Percentiles rank a stretch among this genome's conserved stretches.
Evolutionary conservation across 2,888 invertebrate genomes (phyloP).

Genomic region (Nephrocerus scutellatus): DNA sequence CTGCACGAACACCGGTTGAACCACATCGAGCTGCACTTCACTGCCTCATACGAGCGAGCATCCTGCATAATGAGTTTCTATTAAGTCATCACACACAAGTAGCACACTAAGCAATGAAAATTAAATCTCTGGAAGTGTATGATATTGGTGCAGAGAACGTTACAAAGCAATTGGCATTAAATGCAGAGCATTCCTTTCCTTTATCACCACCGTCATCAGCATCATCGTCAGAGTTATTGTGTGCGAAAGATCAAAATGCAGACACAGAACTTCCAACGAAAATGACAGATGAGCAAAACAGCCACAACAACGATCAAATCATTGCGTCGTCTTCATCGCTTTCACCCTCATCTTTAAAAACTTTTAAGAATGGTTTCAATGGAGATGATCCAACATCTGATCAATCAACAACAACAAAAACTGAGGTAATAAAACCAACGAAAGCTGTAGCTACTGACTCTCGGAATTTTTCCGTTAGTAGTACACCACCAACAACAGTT

Average conservation of each 20-base stretch:
- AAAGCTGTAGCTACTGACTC: slow-evolving; percentile 21
- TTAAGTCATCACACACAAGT: too few species aligned
- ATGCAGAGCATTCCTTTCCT: slow-evolving; percentile 16
- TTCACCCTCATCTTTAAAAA: slow-evolving; percentile 21
- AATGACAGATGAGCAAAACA: slow-evolving; percentile 55
- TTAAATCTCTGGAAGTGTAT: too few species aligned
- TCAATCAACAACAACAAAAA: slow-evolving; percentile 19
- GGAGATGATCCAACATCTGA: slow-evolving; percentile 31
- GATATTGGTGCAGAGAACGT: too few species aligned
- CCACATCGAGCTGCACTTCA: too few species aligned
- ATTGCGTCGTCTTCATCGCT: slow-evolving; percentile 38
- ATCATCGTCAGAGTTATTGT: too few species aligned
- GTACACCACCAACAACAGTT: too few species aligned
- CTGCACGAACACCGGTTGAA: too few species aligned
- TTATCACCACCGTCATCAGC: slow-evolving; percentile 22
- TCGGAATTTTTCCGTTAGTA: too few species aligned
- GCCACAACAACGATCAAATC: slow-evolving; percentile 30
- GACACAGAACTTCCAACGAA: slow-evolving; percentile 64
- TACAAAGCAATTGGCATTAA: too few species aligned
- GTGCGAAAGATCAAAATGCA: slow-evolving; percentile 47
- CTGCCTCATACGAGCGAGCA: too few species aligned
- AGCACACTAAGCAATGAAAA: too few species aligned
- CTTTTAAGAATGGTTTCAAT: slow-evolving; percentile 41
- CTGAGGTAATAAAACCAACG: slow-evolving; percentile 24
- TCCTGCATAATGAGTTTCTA: too few species aligned